Conservation (phyloP, 1,140 invertebrate genomes). For the Homarus americanus region DNA sequence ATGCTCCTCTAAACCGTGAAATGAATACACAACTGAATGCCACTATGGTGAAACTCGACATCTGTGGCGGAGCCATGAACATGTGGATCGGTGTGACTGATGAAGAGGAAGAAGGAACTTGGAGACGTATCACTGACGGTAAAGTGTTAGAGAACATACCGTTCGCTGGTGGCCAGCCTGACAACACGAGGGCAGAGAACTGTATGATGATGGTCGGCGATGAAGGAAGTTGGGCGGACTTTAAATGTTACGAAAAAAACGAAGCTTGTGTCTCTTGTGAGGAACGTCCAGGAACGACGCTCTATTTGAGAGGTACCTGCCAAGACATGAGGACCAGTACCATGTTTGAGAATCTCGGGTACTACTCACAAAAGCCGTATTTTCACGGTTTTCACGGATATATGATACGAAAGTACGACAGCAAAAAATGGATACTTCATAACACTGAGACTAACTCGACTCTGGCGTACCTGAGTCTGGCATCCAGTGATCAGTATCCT, state of each 20-base stretch:
- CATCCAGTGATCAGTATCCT: background rate
- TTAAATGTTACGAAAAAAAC: background rate
- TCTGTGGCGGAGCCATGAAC: background rate
- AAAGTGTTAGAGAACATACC: background rate
- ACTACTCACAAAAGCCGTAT: background rate
- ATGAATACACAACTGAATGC: background rate
- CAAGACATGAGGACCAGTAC: constrained; percentile 4
- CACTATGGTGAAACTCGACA: background rate
- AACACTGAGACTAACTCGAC: background rate
- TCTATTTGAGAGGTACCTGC: constrained; percentile 41
- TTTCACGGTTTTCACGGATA: background rate
- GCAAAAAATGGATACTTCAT: background rate
- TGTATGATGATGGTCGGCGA: constrained; percentile 8
- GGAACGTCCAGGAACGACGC: background rate
- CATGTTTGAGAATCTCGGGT: constrained; percentile 50
- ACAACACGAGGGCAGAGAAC: constrained; percentile 29
- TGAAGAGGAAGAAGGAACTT: constrained; percentile 33
- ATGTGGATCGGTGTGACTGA: constrained; percentile 51
- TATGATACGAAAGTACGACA: background rate
- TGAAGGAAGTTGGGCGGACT: background rate
- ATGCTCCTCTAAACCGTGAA: background rate
- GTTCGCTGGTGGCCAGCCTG: constrained; percentile 40
- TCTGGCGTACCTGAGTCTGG: background rate
- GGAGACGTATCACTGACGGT: constrained; percentile 32
- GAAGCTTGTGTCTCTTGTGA: background rate